These are phyloP conservation scores for Dione juno DNA, from an alignment of 2,888 invertebrate genomes.

Conservation along the genomic window DNA sequence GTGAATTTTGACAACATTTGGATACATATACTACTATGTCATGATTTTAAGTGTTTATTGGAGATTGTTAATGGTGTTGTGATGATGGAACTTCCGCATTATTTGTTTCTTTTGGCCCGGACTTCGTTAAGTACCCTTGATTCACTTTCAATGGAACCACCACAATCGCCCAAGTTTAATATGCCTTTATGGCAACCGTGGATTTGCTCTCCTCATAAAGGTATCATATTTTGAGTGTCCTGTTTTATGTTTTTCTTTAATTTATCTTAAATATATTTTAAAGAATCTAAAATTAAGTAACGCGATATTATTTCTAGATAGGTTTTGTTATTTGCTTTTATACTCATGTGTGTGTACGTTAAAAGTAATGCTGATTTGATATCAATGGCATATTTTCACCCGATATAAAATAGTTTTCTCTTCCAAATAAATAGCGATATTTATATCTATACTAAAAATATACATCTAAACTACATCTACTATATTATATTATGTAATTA, in stretches of 20 bases:
- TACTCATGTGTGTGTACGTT: neutral
- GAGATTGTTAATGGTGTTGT: constrained; percentile 49
- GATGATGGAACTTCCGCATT: constrained; percentile 81
- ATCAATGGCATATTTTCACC: neutral
- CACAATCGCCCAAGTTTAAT: constrained; percentile 80
- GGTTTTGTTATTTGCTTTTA: neutral
- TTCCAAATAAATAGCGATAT: neutral
- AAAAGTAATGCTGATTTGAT: no score
- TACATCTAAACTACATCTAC: no score
- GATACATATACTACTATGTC: constrained; percentile 31
- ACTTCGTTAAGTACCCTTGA: constrained; percentile 68
- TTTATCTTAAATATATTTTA: no score
- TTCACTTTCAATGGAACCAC: constrained; percentile 75
- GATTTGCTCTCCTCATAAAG: constrained; percentile 73
- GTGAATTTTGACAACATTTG: constrained; percentile 5
- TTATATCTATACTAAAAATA: no score
- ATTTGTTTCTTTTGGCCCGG: constrained; percentile 73
- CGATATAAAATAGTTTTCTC: neutral
- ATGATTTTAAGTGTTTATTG: constrained; percentile 39
- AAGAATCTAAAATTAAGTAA: neutral
- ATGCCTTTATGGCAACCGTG: constrained; percentile 80
- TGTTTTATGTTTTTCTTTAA: no score
- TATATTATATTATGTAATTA: no score
- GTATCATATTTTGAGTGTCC: constrained; percentile 50
- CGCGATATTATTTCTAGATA: neutral